Conservation (phyloP, 2,888 invertebrate genomes). For the Tromatobia lineatoria region DNA sequence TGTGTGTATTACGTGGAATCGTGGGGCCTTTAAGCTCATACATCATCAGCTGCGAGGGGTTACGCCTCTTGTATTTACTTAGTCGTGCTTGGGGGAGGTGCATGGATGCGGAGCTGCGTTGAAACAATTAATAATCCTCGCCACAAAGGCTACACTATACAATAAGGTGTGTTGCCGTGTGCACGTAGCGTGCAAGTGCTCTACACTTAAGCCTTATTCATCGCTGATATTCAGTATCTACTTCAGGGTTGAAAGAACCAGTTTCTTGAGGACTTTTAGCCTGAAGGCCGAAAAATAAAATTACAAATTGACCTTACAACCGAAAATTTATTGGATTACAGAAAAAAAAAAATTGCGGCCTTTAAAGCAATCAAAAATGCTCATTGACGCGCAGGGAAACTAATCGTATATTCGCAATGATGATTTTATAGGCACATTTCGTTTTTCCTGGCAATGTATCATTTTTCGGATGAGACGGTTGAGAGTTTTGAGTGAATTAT, state of each 20-base stretch:
- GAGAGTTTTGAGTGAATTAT: not conserved
- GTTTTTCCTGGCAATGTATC: not conserved
- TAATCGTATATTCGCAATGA: not conserved
- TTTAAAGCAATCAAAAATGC: not conserved
- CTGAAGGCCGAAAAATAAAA: constrained; percentile 3
- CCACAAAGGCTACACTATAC: constrained; percentile 48
- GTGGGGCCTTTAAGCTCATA: constrained; percentile 83
- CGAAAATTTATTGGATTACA: not conserved
- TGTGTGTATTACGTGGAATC: constrained; percentile 70
- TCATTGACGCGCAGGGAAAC: not conserved
- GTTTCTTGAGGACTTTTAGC: not conserved
- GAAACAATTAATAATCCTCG: constrained; percentile 84
- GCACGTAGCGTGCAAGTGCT: not conserved
- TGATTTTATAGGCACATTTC: not conserved
- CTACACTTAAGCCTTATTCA: not conserved
- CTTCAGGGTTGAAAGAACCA: constrained; percentile 1
- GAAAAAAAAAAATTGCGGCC: not conserved
- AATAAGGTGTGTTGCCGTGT: constrained; percentile 29
- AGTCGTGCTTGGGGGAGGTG: constrained; percentile 83
- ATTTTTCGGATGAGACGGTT: not conserved
- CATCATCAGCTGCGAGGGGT: constrained; percentile 80
- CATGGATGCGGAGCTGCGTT: constrained; percentile 80
- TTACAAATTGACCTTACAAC: not conserved
- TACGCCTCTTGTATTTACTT: constrained; percentile 85
- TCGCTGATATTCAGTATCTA: constrained; percentile 8